Evolutionary conservation across 1,140 invertebrate species (phyloP).

Genomic region (Apis cerana): DNA sequence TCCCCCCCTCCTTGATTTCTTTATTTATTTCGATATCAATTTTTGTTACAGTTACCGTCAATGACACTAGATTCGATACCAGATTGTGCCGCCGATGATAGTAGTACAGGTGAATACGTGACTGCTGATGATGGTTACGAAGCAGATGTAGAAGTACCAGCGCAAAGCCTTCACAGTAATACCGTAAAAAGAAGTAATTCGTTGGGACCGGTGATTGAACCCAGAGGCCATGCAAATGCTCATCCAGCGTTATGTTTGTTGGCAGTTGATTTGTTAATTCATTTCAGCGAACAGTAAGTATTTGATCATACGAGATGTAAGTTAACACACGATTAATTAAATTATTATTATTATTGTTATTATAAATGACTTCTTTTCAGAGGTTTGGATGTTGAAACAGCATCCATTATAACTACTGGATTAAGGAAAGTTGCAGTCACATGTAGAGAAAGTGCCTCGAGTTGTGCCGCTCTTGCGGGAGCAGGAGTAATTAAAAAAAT

Average conservation of each 20-base stretch:
- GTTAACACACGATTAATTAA: too few relatives aligned
- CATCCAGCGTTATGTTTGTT: conserved; percentile 84
- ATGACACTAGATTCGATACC: conserved; percentile 78
- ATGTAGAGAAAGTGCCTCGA: conserved; percentile 79
- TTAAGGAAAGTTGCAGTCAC: conserved; percentile 74
- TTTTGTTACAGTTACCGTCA: conserved; percentile 70
- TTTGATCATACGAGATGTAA: neutral
- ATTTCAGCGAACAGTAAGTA: conserved; percentile 82
- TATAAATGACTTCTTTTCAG: conserved; percentile 52
- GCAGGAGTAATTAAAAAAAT: conserved; percentile 76
- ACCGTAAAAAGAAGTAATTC: conserved; percentile 64
- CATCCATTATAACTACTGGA: conserved; percentile 71
- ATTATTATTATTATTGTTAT: neutral
- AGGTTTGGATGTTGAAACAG: conserved; percentile 73
- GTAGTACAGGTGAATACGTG: conserved; percentile 79
- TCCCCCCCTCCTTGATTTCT: neutral
- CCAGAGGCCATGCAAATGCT: conserved; percentile 75
- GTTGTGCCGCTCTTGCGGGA: conserved; percentile 76
- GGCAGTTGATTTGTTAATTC: conserved; percentile 83
- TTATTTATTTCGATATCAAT: neutral
- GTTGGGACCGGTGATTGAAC: conserved; percentile 64
- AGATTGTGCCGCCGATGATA: conserved; percentile 80
- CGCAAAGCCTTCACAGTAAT: conserved; percentile 58
- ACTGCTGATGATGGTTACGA: conserved; percentile 85
- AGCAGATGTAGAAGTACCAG: conserved; percentile 80